Conservation (phyloP, 1,140 invertebrate genomes). For the Bombus ignitus region DNA sequence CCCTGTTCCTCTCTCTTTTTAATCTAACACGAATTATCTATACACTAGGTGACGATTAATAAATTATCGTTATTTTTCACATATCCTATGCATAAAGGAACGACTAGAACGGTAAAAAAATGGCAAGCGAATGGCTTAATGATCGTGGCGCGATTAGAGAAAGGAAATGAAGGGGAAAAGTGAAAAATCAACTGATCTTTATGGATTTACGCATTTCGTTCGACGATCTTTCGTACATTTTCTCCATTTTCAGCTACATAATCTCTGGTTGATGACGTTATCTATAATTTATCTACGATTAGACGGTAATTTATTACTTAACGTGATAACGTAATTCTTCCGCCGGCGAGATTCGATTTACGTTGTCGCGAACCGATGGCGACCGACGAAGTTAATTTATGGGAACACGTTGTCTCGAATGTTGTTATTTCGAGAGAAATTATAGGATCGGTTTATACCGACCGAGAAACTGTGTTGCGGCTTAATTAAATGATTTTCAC, state of each 20-base stretch:
- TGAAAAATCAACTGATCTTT: background rate
- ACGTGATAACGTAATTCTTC: background rate
- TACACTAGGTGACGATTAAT: no score
- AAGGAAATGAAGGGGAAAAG: background rate
- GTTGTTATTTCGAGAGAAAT: background rate
- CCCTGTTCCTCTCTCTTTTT: no score
- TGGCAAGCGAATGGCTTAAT: background rate
- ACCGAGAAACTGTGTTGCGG: background rate
- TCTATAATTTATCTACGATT: conserved; percentile 1
- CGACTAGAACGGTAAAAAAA: background rate
- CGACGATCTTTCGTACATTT: background rate
- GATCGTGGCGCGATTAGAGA: background rate
- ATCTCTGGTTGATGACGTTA: background rate
- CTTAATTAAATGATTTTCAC: background rate
- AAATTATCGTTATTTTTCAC: background rate
- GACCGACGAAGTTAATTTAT: background rate
- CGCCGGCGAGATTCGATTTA: background rate
- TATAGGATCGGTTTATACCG: background rate
- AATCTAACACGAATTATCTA: no score
- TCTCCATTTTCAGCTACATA: background rate
- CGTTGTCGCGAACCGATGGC: background rate
- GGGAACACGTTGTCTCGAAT: background rate
- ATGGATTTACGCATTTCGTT: background rate
- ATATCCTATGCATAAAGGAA: no score
- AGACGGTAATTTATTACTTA: conserved; percentile 3